These are phyloP conservation scores for Sanderia malayensis DNA, from an alignment of 30 jellyfish, hydroid and myxozoan species.

Conservation along the genomic window DNA sequence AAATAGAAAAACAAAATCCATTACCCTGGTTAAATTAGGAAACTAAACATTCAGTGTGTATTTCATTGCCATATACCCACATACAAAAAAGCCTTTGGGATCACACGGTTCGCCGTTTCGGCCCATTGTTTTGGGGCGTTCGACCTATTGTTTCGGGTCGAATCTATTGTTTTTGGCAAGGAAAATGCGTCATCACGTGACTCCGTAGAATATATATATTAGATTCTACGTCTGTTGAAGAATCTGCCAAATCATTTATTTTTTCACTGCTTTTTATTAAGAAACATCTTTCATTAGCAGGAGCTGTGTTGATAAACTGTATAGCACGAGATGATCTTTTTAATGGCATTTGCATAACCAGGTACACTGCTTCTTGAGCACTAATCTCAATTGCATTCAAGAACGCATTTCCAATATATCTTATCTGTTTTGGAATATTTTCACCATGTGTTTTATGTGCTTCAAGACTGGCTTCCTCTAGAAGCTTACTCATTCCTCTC, in stretches of 20 bases:
- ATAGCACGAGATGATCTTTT: conserved; percentile 27
- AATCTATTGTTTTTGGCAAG: no score
- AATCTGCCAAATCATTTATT: conserved; percentile 24
- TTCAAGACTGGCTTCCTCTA: conserved; percentile 23
- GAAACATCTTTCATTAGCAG: conserved; percentile 26
- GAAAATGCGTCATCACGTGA: no score
- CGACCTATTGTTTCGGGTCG: no score
- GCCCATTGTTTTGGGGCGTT: no score
- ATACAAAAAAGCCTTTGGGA: no score
- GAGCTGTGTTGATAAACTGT: conserved; percentile 36
- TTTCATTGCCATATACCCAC: no score
- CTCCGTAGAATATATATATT: no score
- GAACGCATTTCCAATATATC: conserved; percentile 22
- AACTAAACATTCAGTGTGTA: no score
- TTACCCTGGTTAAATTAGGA: no score
- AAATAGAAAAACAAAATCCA: no score
- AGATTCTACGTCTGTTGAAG: no score
- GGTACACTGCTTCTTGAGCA: conserved; percentile 48
- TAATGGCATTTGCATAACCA: conserved; percentile 28
- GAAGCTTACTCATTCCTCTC: conserved; percentile 35
- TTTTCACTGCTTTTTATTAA: conserved; percentile 1
- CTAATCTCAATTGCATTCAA: conserved; percentile 34
- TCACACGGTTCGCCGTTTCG: no score
- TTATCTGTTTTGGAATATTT: conserved; percentile 14
- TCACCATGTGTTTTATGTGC: conserved; percentile 11